Evolutionary conservation across 2,113 vertebrate species (phyloP), one percentile per base, ranked within the genome.

Genomic region (Aramus guarauna): DNA sequence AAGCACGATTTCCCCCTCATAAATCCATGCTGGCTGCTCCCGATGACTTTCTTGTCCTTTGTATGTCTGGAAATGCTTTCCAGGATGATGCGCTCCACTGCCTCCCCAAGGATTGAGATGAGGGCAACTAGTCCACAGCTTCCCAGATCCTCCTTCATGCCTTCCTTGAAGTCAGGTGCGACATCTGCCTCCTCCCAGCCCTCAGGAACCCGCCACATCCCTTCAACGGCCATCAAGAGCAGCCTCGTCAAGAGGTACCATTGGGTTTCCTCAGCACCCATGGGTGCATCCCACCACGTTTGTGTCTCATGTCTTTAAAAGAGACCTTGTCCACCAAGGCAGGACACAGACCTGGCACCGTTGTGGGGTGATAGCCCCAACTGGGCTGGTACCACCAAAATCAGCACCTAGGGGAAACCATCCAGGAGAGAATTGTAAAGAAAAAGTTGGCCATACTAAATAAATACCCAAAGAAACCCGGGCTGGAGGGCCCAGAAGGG

Each of bases 201-300:
- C 26, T 17, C 41, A 30, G 43, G 41, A 72, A 39, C 18, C 32
- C 2, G 0, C n/a, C 41, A 14, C 0, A 0, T 59, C 48, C 53
- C 36, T 55, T 48, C 6, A 9, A 59, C 71, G n/a, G 12, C 32
- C 83, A 29, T 9, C 55, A 37, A 27, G 24, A 78, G 22, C 20
- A 41, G 15, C 56, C 21, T 84, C 45, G 55, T 15, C 24, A 18
- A 55, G 66, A 22, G 32, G 11, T 8, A 32, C 12, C 32, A 18
- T 4, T 0, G 1, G 12, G 41, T 13, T 90, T 81, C 48, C 55
- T 74, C 24, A 12, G 55, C 21, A 43, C 56, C 23, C 37, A 5
- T 4, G 58, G 52, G 21, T 39, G 11, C 41, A 10, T 66, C 45
- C 50, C 62, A 47, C 29, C 50, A 6, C 0, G 0, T 41, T 15